Evolutionary conservation across 2,113 vertebrate genomes (phyloP).

Genomic region (Notothenia coriiceps): DNA sequence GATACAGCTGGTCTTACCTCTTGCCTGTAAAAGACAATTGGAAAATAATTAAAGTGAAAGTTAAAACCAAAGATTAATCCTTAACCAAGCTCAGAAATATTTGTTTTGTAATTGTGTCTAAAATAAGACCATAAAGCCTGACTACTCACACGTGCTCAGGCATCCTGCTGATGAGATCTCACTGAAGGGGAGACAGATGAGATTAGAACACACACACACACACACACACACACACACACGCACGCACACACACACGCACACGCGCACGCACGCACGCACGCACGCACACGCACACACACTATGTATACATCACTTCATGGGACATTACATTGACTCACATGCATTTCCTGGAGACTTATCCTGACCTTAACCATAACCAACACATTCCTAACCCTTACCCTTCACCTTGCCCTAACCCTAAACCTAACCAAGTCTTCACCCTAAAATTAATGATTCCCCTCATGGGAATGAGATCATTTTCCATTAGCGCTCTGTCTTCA

Average conservation of each 20-base stretch:
- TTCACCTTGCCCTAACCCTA: too few species aligned
- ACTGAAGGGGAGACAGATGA: constrained; percentile 62
- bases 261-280: not conserved
- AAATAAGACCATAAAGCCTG: constrained; percentile 44
- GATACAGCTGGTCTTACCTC: constrained; percentile 65
- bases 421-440: too few species aligned
- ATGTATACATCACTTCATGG: too few species aligned
- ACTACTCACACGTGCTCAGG: constrained; percentile 83
- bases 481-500: not conserved
- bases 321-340: too few species aligned
- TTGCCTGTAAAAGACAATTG: constrained; percentile 65
- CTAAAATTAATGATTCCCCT: too few species aligned
- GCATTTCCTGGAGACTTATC: too few species aligned
- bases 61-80: not conserved
- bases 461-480: constrained; percentile 17
- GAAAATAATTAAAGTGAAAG: not conserved
- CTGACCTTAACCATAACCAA: too few species aligned
- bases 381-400: too few species aligned
- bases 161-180: constrained; percentile 73
- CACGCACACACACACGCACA: constrained; percentile 6
- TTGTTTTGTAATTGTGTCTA: constrained; percentile 3
- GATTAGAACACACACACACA: constrained; percentile 49
- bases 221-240: not conserved
- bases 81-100: constrained; percentile 6
- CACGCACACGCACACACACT: not conserved